Percentiles rank a stretch among this genome's conserved stretches.
phyloP scores from a whole-genome alignment of 2,888 invertebrate genomes.

The Eupithecia subumbrata region DNA sequence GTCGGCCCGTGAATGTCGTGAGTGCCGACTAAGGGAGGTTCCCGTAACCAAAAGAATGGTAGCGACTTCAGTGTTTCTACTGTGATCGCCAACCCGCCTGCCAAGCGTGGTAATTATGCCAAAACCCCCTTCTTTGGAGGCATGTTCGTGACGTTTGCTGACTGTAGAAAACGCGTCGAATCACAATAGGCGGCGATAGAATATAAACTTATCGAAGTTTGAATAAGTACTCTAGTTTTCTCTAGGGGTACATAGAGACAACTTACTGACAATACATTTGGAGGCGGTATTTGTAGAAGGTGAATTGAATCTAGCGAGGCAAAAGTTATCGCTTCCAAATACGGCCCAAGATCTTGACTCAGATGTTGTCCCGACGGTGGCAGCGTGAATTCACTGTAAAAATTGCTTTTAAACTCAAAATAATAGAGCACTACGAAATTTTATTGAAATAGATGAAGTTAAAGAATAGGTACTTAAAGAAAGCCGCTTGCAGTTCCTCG shows the following conservation, averaged over 20 bases:
- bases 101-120: neutral
- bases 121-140: neutral
- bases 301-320: slow-evolving; percentile 58
- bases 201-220: neutral
- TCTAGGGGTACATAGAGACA: neutral
- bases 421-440: neutral
- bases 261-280: slow-evolving; percentile 55
- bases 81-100: neutral
- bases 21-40: neutral
- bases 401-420: neutral
- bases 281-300: slow-evolving; percentile 52
- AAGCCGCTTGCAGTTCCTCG: slow-evolving; percentile 54
- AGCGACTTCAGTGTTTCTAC: neutral
- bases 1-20: neutral
- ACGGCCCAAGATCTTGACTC: slow-evolving; percentile 52
- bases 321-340: slow-evolving; percentile 56
- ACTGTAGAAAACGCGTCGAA: neutral
- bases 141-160: neutral
- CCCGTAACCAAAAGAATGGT: neutral
- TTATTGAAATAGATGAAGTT: neutral
- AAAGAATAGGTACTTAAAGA: slow-evolving; percentile 56
- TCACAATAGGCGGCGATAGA: neutral
- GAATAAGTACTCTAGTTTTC: neutral
- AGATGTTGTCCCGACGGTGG: slow-evolving; percentile 49
- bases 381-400: neutral